Evolutionary conservation across 2,113 vertebrate genomes (phyloP), one percentile per base, ranked within the genome.

Genomic region (Toxotes jaculatrix): DNA sequence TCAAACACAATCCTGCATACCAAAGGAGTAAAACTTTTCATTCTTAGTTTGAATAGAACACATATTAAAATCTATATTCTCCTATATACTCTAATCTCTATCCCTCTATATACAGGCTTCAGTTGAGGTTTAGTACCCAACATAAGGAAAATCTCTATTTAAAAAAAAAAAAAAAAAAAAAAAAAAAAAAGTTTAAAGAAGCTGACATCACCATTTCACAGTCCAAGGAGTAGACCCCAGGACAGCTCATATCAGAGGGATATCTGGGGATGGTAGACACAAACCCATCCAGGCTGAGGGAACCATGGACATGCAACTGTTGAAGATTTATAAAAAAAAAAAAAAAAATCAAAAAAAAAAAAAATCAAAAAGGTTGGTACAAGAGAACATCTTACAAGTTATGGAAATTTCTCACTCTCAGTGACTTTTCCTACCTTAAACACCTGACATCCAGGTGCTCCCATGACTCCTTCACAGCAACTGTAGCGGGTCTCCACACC

Each of bases 241-340:
- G 94, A 88, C 90, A 95, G 61, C 87, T 73, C 0, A 27, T 74
- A 1, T 85, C 75, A 0, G 77, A 74, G 0, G 79, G 60, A 9
- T 72, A 53, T 76, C 89, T 91, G 36, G 70, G 36, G 1, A 74
- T 69, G 0, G 93, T 96, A 23, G 93, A 93, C 75, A 95, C 83
- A 78, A 96, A 97, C n/a, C 94, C 95, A 61, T 95, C 89, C 47
- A 96, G 63, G 78, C 91, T 94, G 71, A 94, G 79, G 1, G 91
- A 88, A 88, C 96, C 94, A 27, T 96, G 95, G 68, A 96, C 95
- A 61, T 96, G 96, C 67, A 97, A 89, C 96, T 97, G 87, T 5
- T 42, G 19, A 27, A 47, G 32, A 55, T 1, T 63, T n/a, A n/a
- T n/a, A n/a, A n/a, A n/a, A 27, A 27, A 27, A 27, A 27, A 27